These are phyloP conservation scores for Brenthis daphne DNA, from an alignment of 2,888 invertebrate genomes.

Conservation along the genomic window DNA sequence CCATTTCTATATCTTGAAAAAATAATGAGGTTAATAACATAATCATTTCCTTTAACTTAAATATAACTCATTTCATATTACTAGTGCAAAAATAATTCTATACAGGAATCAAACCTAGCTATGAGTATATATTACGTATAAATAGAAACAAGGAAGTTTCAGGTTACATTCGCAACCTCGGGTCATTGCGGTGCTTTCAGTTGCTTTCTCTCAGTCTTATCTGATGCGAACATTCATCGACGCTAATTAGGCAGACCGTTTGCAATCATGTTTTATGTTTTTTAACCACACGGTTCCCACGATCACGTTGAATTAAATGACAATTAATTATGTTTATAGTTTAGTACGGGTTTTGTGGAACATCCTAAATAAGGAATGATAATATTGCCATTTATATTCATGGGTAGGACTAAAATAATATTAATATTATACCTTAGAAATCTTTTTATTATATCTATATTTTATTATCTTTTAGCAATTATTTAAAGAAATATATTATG, in stretches of 20 bases:
- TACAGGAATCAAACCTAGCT: constrained; percentile 14
- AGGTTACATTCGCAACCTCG: constrained; percentile 36
- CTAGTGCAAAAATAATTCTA: not conserved
- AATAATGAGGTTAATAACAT: no score
- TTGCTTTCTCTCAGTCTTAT: constrained; percentile 42
- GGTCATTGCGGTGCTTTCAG: constrained; percentile 41
- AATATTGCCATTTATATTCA: not conserved
- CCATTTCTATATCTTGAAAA: no score
- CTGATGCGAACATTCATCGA: constrained; percentile 44
- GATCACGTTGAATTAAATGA: constrained; percentile 10
- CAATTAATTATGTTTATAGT: constrained; percentile 10
- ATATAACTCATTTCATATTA: no score
- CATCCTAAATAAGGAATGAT: not conserved
- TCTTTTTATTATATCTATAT: no score
- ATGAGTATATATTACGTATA: constrained; percentile 8
- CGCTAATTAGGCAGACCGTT: constrained; percentile 36
- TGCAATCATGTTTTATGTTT: constrained; percentile 24
- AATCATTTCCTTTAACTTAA: no score
- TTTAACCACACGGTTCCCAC: constrained; percentile 24
- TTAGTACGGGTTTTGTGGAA: constrained; percentile 13
- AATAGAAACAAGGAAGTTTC: constrained; percentile 39
- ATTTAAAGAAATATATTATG: no score
- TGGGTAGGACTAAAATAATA: not conserved
- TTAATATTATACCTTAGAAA: not conserved
- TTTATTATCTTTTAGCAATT: no score